Evolutionary conservation across 2,113 vertebrate species (phyloP).

Genomic region (Crotophaga sulcirostris): DNA sequence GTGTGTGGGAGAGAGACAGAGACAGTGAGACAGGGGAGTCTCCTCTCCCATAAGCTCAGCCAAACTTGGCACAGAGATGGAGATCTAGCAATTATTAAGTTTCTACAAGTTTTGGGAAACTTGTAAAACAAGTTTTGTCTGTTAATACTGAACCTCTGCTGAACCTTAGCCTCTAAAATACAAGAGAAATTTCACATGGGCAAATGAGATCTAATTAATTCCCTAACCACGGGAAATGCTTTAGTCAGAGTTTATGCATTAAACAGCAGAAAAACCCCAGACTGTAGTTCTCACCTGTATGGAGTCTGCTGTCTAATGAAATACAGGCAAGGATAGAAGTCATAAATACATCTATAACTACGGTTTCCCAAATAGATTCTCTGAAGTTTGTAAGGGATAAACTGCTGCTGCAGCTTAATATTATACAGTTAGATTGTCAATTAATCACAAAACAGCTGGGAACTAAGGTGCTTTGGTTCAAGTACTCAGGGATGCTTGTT

Average conservation of each 20-base stretch:
- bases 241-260: conserved; percentile 2
- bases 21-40: background rate
- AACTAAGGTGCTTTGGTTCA: background rate
- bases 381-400: background rate
- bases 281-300: background rate
- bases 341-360: background rate
- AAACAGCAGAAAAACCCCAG: background rate
- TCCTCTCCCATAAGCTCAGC: background rate
- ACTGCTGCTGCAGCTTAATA: background rate
- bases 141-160: background rate
- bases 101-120: conserved; percentile 10
- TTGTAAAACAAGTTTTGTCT: background rate
- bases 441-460: background rate
- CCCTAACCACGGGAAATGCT: conserved; percentile 14
- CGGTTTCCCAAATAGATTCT: background rate
- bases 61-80: background rate
- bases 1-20: background rate
- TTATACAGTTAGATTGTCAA: background rate
- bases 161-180: background rate
- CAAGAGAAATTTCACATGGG: background rate
- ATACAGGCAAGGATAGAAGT: background rate
- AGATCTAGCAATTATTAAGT: background rate
- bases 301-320: background rate
- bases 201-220: background rate
- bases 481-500: background rate